Evolutionary conservation across 2,888 invertebrate species (phyloP), one percentile per base, ranked within the genome.

Genomic region (Acrobasis consociella): DNA sequence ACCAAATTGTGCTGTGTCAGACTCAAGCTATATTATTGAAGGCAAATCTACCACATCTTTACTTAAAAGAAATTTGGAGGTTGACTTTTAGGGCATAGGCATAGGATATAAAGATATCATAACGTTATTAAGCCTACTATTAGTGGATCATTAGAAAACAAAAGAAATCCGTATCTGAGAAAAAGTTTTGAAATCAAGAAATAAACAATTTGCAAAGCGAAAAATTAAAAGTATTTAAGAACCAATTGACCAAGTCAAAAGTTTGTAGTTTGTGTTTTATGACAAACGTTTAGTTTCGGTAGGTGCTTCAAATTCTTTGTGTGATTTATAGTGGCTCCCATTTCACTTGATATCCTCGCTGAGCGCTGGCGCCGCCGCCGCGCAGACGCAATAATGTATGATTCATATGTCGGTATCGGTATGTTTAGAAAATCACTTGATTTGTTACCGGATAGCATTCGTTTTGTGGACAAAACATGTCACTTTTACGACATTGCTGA

Each of bases 371-470:
- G 67, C 66, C 60, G 51, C 53, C 31, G 31, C 31, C 31, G 62
- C 63, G 63, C 66, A 64, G 63, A 50, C 67, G 65, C 65, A 69
- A 68, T 68, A 66, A 70, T 69, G 69, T 70, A 68, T 80, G 80
- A 80, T 75, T 79, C 81, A 79, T 56, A 56, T 56, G 56, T 80
- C 72, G 68, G 74, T 74, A 74, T 80, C 72, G 68, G 74, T 74
- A 74, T 78, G 80, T 78, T 79, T 78, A 77, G 78, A 76, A 76
- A 76, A 77, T 74, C 75, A 77, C 75, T 75, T 69, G 69, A 56
- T 56, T 56, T 56, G 56, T 42, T 42, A 56, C 56, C 22, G 22
- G 39, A 17, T 13, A 15, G 56, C 10, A 16, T 56, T 22, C 17
- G 15, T 15, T 42, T 56, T 46, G 42, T 56, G 42, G 42, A 46